These are phyloP conservation scores for Ostrea edulis DNA, from an alignment of 1,140 invertebrate genomes.

Conservation along the genomic window DNA sequence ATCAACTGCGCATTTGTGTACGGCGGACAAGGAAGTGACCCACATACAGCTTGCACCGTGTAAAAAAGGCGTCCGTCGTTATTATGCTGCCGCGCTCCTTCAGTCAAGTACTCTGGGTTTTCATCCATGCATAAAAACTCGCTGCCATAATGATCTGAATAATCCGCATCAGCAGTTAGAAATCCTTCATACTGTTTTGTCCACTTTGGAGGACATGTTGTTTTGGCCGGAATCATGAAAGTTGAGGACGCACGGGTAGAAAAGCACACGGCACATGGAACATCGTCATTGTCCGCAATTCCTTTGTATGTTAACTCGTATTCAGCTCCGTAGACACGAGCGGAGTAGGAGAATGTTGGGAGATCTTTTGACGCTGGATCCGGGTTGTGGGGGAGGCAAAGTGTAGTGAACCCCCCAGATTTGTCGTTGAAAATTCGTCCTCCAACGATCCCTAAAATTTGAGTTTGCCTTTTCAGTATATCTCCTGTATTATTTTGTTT, in stretches of 20 bases:
- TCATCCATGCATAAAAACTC: slow-evolving; percentile 12
- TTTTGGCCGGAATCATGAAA: slow-evolving; percentile 37
- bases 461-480: too few relatives aligned
- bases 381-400: not conserved
- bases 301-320: not conserved
- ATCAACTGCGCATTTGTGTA: slow-evolving; percentile 18
- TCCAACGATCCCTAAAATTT: not conserved
- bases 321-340: slow-evolving; percentile 39
- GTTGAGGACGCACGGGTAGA: not conserved
- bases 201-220: not conserved
- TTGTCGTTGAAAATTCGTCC: not conserved
- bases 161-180: not conserved
- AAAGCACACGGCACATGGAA: slow-evolving; percentile 49
- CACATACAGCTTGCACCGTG: slow-evolving; percentile 20
- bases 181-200: not conserved
- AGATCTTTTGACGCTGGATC: not conserved
- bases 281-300: slow-evolving; percentile 24
- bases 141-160: too few relatives aligned
- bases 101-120: not conserved
- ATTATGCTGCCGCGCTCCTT: not conserved
- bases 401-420: not conserved
- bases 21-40: slow-evolving; percentile 47
- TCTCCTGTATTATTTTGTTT: too few relatives aligned
- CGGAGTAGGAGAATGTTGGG: not conserved
- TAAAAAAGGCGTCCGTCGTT: slow-evolving; percentile 43